Base-by-base conservation (phyloP, 2,797 vertebrate genomes). In the Labroides dimidiatus region DNA sequence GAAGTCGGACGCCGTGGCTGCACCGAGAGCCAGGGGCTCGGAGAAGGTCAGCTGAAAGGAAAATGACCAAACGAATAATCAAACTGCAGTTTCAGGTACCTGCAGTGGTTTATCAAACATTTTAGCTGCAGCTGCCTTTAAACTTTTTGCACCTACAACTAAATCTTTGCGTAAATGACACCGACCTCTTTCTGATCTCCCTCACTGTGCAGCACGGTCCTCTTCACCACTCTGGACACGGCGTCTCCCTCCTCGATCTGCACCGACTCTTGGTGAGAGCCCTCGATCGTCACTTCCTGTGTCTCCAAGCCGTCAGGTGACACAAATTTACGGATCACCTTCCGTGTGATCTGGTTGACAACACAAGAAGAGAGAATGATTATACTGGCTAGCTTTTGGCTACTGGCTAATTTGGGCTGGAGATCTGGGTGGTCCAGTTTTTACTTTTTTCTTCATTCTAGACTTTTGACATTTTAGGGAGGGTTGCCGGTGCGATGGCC, bases 221-320 rank as follows among this genome's bases (percentile, higher is more conserved):
- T 95, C 83, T 97, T 99, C 49, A 98, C 66, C 62, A 99, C 96
- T 89, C 94, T 96, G 80, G 97, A 99, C 58, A 95, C 95, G 8
- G 80, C 16, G 15, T 98, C 96, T 30, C 96, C 96, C 23, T 96
- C 95, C 44, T 97, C 90, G 0, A 97, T 81, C 20, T 41, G 70
- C 62, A 97, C 43, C 0, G 91, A 91, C 14, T 94, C 88, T 77
- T 97, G 97, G 0, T 90, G 93, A 0, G 75, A 66, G 24, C 97
- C 97, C 43, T 97, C 96, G 53, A 96, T 49, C 0, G 91, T 90
- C 77, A 98, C 92, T 52, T 98, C 96, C 88, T 97, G 95, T 43
- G 90, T 93, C 72, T 97, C 96, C 11, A 66, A 87, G 59, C 97
- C 97, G 0, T 98, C 97, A 4, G 96, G 78, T 54, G 96, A 95